Conservation (phyloP, 2,113 vertebrate genomes). For the Phocoena phocoena region DNA sequence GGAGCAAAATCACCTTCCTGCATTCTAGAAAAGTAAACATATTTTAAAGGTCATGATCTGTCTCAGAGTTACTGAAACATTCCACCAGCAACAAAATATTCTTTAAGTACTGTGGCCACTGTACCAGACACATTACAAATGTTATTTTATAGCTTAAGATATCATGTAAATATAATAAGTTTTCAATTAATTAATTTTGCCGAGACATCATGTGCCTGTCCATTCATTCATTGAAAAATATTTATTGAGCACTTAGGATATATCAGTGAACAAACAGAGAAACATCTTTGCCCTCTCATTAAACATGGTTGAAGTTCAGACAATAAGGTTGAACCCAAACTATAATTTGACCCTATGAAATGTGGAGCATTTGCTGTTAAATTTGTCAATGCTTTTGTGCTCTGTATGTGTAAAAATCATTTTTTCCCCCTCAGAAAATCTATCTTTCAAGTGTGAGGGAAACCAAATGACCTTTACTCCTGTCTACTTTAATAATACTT, state of each 20-base stretch:
- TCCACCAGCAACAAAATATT: not conserved
- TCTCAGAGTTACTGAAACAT: not conserved
- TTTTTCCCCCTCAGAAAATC: not conserved
- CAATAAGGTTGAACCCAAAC: not conserved
- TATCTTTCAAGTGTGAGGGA: not conserved
- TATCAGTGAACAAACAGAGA: not conserved
- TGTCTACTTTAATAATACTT: slow-evolving; percentile 35
- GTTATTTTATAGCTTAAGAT: not conserved
- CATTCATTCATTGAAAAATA: not conserved
- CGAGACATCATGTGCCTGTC: not conserved
- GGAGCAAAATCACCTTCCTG: not conserved
- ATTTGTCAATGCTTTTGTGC: not conserved
- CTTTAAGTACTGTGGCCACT: not conserved
- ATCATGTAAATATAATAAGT: not conserved
- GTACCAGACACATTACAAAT: not conserved
- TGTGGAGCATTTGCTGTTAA: not conserved
- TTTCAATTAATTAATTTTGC: not conserved
- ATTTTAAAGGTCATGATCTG: not conserved
- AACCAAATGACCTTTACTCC: slow-evolving; percentile 47
- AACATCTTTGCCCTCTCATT: not conserved
- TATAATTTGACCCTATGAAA: not conserved
- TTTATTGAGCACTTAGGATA: not conserved
- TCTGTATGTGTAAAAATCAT: not conserved
- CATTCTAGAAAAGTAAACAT: slow-evolving; percentile 31
- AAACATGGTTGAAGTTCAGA: not conserved